A percentile compares a stretch with the other conserved stretches of the same genome.
phyloP scores from a whole-genome alignment of 2,113 vertebrate genomes.

The Hymenochirus boettgeri region DNA sequence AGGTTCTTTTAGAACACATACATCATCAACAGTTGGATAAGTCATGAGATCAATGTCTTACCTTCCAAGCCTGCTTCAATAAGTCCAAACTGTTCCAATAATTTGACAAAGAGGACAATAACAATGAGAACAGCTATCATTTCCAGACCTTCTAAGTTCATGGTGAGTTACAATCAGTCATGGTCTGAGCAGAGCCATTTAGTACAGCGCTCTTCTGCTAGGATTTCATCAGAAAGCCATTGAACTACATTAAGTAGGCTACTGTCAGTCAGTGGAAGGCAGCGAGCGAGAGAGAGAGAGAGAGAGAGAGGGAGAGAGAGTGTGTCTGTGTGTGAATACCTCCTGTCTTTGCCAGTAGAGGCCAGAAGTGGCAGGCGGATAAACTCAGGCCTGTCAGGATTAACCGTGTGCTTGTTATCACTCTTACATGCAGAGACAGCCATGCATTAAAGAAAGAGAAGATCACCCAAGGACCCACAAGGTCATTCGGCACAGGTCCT shows the following conservation, averaged over 20 bases:
- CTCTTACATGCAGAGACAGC: constrained; percentile 45
- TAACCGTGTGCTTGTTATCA: constrained; percentile 48
- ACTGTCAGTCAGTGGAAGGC: constrained; percentile 49
- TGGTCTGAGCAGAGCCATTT: constrained; percentile 63
- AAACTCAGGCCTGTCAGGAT: constrained; percentile 49
- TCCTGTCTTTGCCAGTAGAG: constrained; percentile 49
- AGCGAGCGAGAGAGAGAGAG: constrained; percentile 49
- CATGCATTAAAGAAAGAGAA: constrained; percentile 41
- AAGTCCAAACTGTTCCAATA: constrained; percentile 94
- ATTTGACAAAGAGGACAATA: constrained; percentile 94
- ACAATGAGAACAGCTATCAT: constrained; percentile 94
- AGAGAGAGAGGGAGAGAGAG: constrained; percentile 48
- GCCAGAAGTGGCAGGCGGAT: constrained; percentile 54
- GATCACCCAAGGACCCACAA: constrained; percentile 43
- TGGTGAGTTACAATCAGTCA: constrained; percentile 73
- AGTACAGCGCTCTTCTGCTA: constrained; percentile 57
- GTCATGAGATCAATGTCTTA: constrained; percentile 60
- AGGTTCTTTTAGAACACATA: too few species aligned
- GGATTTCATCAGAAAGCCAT: constrained; percentile 70
- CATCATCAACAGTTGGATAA: too few species aligned
- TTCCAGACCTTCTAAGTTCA: constrained; percentile 97
- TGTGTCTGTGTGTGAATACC: constrained; percentile 54
- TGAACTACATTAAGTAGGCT: constrained; percentile 67
- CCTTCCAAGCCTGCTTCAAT: constrained; percentile 86
- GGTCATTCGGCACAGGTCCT: constrained; percentile 41